Percentiles rank a stretch among this genome's conserved stretches.
Evolutionary conservation across 2,888 invertebrate species (phyloP).

Genomic region (Nephrotoma appendiculata): DNA sequence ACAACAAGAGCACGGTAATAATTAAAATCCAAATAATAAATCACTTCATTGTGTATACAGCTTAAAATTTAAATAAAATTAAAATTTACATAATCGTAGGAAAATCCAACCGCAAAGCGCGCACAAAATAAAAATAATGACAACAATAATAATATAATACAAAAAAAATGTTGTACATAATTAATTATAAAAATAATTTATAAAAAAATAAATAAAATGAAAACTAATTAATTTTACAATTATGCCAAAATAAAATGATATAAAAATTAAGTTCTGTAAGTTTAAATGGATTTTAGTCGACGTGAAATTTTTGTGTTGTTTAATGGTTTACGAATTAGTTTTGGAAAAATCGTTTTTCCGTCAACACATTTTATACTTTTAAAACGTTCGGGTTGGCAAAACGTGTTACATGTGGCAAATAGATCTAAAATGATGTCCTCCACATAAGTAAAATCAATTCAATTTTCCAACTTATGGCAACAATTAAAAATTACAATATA

Average conservation of each 20-base stretch:
- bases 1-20: background rate
- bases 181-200: background rate
- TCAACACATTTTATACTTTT: too few species aligned
- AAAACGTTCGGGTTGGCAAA: too few species aligned
- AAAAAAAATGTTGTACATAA: background rate
- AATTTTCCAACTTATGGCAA: too few species aligned
- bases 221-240: background rate
- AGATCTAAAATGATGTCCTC: too few species aligned
- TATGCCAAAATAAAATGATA: background rate
- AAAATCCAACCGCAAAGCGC: background rate
- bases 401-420: too few species aligned
- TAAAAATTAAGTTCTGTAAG: background rate
- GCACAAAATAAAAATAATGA: background rate
- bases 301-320: background rate
- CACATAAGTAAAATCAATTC: too few species aligned
- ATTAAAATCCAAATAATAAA: background rate
- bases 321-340: background rate
- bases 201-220: background rate
- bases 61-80: background rate
- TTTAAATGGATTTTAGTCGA: background rate
- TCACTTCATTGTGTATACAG: background rate
- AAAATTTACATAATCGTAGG: background rate
- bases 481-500: too few species aligned
- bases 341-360: background rate
- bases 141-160: background rate